phyloP scores from a whole-genome alignment of 2,797 vertebrate species.

The Limosa lapponica region DNA sequence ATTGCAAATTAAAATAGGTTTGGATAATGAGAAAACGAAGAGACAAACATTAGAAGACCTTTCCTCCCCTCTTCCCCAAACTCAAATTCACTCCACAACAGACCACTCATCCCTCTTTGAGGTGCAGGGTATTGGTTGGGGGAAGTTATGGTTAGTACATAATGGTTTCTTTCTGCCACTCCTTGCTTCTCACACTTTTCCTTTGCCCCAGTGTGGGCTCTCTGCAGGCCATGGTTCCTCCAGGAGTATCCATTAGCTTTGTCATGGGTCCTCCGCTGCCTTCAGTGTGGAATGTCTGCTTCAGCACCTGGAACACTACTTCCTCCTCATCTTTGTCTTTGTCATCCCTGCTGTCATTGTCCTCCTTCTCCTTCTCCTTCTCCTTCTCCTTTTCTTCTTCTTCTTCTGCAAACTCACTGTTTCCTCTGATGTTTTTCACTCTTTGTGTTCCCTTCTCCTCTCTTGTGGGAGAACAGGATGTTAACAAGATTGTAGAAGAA shows the following conservation, averaged over 20 bases:
- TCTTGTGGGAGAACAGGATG: too few relatives aligned
- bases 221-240: accelerated
- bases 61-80: neutral
- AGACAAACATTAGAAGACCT: neutral
- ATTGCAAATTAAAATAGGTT: neutral
- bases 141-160: neutral
- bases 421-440: neutral
- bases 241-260: neutral
- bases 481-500: too few relatives aligned
- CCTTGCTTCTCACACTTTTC: neutral
- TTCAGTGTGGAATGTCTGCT: neutral
- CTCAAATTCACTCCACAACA: neutral
- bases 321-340: neutral
- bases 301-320: neutral
- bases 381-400: neutral
- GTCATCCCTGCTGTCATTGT: neutral
- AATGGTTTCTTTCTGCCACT: neutral
- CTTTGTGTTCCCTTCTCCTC: neutral
- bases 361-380: neutral
- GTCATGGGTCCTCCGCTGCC: accelerated
- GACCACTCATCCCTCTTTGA: neutral
- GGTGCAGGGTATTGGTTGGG: neutral
- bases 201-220: neutral
- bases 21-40: neutral
- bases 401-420: neutral